phyloP scores from a whole-genome alignment of 2,113 vertebrate genomes.

The Pholis gunnellus region DNA sequence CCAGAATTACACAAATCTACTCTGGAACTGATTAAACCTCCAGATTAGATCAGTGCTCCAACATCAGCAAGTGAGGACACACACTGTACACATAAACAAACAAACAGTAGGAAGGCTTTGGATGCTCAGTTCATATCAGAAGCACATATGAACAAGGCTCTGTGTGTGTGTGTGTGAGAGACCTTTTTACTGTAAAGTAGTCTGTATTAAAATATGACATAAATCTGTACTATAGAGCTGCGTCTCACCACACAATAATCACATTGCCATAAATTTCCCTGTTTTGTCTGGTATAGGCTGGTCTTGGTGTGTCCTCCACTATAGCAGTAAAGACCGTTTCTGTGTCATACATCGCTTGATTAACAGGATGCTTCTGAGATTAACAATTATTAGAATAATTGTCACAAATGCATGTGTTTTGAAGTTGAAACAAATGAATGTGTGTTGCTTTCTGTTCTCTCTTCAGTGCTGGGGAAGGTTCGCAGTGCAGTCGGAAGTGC shows the following conservation, averaged over 20 bases:
- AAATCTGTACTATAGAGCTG: conserved; percentile 28
- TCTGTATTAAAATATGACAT: conserved; percentile 10
- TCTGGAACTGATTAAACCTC: conserved; percentile 79
- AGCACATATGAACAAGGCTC: not conserved
- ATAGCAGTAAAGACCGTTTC: not conserved
- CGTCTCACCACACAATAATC: conserved; percentile 28
- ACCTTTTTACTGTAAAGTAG: too few species aligned
- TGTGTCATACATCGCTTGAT: not conserved
- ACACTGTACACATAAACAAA: conserved; percentile 9
- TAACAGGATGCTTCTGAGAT: not conserved
- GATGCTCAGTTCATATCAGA: conserved; percentile 30
- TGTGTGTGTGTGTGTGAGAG: not conserved
- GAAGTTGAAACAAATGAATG: not conserved
- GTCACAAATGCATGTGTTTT: not conserved
- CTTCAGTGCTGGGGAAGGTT: conserved; percentile 94
- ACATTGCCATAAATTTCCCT: conserved; percentile 23
- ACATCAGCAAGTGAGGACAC: conserved; percentile 54
- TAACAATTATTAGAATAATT: not conserved
- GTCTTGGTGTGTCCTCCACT: not conserved
- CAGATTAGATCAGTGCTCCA: conserved; percentile 77
- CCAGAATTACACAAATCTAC: conserved; percentile 82
- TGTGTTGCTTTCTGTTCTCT: conserved; percentile 28
- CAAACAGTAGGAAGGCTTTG: conserved; percentile 13
- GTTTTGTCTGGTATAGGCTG: not conserved
- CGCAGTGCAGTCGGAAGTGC: conserved; percentile 91